Percentiles rank a stretch among this genome's conserved stretches.
Conservation (phyloP, 2,888 invertebrate genomes). For the Hirtodrosophila cameraria region DNA sequence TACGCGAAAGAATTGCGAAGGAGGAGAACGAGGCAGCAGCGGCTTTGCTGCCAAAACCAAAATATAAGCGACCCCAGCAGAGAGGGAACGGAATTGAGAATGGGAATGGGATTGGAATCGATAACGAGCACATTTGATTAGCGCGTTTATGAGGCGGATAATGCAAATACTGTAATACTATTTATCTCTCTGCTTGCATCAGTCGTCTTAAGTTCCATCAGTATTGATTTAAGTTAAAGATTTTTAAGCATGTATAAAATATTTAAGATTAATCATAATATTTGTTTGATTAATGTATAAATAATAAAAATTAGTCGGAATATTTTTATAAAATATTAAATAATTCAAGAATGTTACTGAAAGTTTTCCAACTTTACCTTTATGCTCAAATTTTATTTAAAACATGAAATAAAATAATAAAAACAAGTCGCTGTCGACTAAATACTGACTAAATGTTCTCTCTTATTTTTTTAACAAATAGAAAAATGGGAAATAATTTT, state of each 20-base stretch:
- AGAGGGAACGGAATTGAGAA: constrained; percentile 3
- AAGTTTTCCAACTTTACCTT: too few species aligned
- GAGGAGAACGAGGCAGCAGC: constrained; percentile 77
- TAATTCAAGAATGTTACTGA: too few species aligned
- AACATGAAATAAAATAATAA: too few species aligned
- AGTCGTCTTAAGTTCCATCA: not conserved
- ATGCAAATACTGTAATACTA: constrained; percentile 25
- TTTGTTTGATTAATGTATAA: too few species aligned
- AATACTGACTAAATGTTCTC: too few species aligned
- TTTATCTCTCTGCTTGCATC: constrained; percentile 9
- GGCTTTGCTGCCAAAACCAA: constrained; percentile 56
- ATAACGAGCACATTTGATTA: constrained; percentile 54
- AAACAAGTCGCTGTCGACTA: too few species aligned
- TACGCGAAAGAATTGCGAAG: constrained; percentile 85
- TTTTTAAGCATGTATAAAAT: not conserved
- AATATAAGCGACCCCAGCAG: constrained; percentile 32
- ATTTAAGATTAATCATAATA: not conserved
- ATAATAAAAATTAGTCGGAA: not conserved
- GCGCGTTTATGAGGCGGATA: constrained; percentile 51
- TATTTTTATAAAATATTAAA: too few species aligned
- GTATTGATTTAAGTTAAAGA: not conserved
- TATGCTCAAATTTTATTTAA: too few species aligned
- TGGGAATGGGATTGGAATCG: constrained; percentile 18
- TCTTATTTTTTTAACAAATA: too few species aligned
- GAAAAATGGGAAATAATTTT: too few species aligned